Evolutionary conservation across 2,888 invertebrate genomes (phyloP), one percentile per base, ranked within the genome.

Genomic region (Drosophila atripex): DNA sequence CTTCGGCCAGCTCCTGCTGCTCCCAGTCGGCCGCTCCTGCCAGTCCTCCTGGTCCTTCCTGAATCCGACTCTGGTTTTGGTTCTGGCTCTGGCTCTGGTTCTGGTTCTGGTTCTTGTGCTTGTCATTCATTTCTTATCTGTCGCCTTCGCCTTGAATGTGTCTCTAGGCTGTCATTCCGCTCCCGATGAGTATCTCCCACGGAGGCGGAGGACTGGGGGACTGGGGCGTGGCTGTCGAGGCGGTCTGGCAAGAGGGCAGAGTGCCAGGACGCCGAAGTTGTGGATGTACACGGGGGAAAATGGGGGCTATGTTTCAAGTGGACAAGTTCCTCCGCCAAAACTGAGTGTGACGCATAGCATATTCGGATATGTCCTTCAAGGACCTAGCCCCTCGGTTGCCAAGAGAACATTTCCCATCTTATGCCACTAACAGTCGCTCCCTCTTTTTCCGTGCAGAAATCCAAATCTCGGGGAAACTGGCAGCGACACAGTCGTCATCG

Each of bases 81-180:
- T 69, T 51, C n/a, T 35, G 28, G 28, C 56, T 21, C n/a, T 46
- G 46, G 39, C 28, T 43, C 52, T 43, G 47, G 41, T 47, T 55
- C 41, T 14, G n/a, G 38, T 38, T n/a, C 14, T 14, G 16, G 39
- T 41, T 41, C 39, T 57, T 71, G 61, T 63, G 80, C 66, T 70
- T 80, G 84, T 77, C 84, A 83, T 84, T 84, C 78, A 86, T 86
- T 82, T 86, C 80, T 86, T 84, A 80, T 83, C 88, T 80, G 75
- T 83, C 73, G 75, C 77, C 75, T 73, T 78, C 76, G 75, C 65
- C 77, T 66, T 84, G 89, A 89, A 90, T 90, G 90, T 90, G 90
- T 90, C 90, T 90, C 89, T 90, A 82, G 90, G 90, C 90, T 90
- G 90, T 90, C 90, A 90, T 90, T 90, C 90, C 86, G 88, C 90